These are phyloP conservation scores for Dusona sp. DNA, from an alignment of 2,888 invertebrate species.

Conservation along the genomic window DNA sequence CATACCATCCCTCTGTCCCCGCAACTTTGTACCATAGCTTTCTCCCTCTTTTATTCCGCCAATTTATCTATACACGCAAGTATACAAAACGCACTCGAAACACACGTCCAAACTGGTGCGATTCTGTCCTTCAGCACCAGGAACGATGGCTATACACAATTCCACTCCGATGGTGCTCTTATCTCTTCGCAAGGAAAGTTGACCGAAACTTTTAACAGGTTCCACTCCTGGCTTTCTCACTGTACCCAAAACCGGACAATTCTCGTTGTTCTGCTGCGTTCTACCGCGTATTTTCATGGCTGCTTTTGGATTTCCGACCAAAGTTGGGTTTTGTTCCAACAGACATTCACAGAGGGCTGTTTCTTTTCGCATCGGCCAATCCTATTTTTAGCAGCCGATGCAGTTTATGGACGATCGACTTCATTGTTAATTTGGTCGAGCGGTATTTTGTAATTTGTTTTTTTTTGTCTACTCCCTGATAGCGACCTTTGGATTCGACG, in stretches of 20 bases:
- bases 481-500: too few species aligned
- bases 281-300: conserved; percentile 17
- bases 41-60: conserved; percentile 27
- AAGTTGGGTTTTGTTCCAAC: not conserved
- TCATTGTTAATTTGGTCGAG: not conserved
- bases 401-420: not conserved
- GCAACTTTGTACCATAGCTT: conserved; percentile 31
- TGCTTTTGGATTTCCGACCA: not conserved
- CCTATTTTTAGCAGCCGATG: not conserved
- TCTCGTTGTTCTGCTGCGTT: conserved; percentile 61
- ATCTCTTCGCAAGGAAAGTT: conserved; percentile 70
- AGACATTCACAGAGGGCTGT: not conserved
- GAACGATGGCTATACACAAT: conserved; percentile 63
- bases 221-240: not conserved
- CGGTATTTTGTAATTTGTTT: not conserved
- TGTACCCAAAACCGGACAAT: not conserved
- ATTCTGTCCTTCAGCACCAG: not conserved
- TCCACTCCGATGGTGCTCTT: conserved; percentile 74
- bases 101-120: conserved; percentile 1
- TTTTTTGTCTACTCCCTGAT: too few species aligned
- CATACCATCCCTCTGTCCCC: not conserved
- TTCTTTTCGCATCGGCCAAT: not conserved
- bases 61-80: conserved; percentile 36
- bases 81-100: conserved; percentile 14
- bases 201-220: conserved; percentile 80